These are phyloP conservation scores for Orchesella flavescens DNA, from an alignment of 2,888 invertebrate species.

Conservation along the genomic window DNA sequence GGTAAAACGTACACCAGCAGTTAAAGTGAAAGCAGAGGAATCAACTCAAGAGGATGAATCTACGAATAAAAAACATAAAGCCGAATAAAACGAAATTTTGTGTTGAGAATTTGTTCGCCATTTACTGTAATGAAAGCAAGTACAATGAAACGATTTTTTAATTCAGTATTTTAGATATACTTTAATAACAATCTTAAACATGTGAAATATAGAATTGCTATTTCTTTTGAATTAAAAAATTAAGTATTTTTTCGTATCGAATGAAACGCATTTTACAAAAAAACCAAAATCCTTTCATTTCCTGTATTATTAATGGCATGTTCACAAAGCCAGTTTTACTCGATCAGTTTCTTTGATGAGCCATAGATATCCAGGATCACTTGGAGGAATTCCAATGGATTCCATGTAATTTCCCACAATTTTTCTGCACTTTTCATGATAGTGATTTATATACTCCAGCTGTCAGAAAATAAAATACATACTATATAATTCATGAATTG, in stretches of 20 bases:
- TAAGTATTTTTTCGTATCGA: no score
- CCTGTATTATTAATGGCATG: no score
- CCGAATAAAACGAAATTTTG: no score
- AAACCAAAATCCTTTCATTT: no score
- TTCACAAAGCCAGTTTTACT: neutral
- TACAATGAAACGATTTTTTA: no score
- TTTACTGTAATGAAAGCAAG: no score
- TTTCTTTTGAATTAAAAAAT: no score
- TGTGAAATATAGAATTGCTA: no score
- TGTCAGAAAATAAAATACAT: slow-evolving; percentile 73
- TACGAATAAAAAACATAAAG: neutral
- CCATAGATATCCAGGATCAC: slow-evolving; percentile 67
- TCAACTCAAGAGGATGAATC: slow-evolving; percentile 20
- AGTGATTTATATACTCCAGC: slow-evolving; percentile 85
- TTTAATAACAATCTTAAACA: no score
- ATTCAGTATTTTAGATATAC: no score
- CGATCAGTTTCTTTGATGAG: slow-evolving; percentile 66
- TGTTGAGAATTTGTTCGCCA: no score
- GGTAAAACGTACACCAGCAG: slow-evolving; percentile 42
- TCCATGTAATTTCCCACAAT: slow-evolving; percentile 78
- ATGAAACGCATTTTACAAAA: no score
- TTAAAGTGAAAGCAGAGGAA: slow-evolving; percentile 13
- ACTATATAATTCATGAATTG: neutral
- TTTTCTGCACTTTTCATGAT: slow-evolving; percentile 83
- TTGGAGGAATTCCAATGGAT: slow-evolving; percentile 21